phyloP scores from a whole-genome alignment of 2,797 vertebrate species.

The Poeciliopsis presidionis region DNA sequence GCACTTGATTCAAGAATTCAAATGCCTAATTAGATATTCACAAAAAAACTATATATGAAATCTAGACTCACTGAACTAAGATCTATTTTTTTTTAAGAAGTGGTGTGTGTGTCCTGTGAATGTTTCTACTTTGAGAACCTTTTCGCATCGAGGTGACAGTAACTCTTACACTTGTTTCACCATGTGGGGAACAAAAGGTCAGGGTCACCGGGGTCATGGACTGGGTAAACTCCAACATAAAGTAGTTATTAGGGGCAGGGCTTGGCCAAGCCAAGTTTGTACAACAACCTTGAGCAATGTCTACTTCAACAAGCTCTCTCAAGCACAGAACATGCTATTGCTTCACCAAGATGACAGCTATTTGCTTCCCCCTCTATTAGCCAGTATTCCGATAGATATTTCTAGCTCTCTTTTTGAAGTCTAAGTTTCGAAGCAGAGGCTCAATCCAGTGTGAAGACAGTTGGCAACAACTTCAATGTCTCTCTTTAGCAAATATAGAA shows the following conservation, averaged over 20 bases:
- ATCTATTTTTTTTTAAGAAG: not conserved
- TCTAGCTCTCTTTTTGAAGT: not conserved
- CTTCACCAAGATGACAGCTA: rapidly evolving
- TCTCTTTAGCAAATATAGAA: not conserved
- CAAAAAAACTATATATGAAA: not conserved
- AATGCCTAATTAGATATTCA: not conserved
- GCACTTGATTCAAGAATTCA: not conserved
- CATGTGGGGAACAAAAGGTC: not conserved
- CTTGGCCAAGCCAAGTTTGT: slow-evolving; percentile 4
- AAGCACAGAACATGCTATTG: not conserved
- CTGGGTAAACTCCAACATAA: not conserved
- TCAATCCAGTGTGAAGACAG: not conserved
- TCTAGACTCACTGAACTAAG: not conserved
- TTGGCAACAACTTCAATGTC: not conserved
- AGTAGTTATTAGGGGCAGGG: not conserved
- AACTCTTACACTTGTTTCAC: not conserved
- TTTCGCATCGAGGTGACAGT: not conserved
- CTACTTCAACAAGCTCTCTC: not conserved
- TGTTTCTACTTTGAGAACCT: not conserved
- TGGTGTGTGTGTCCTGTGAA: not conserved
- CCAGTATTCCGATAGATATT: not conserved
- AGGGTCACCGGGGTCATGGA: not conserved
- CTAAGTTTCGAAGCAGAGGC: not conserved
- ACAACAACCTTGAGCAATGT: slow-evolving; percentile 22
- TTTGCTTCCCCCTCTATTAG: not conserved